Percentiles rank a stretch among this genome's conserved stretches.
These are phyloP conservation scores for Drosophila monieri DNA, from an alignment of 2,888 invertebrate genomes.

Conservation along the genomic window DNA sequence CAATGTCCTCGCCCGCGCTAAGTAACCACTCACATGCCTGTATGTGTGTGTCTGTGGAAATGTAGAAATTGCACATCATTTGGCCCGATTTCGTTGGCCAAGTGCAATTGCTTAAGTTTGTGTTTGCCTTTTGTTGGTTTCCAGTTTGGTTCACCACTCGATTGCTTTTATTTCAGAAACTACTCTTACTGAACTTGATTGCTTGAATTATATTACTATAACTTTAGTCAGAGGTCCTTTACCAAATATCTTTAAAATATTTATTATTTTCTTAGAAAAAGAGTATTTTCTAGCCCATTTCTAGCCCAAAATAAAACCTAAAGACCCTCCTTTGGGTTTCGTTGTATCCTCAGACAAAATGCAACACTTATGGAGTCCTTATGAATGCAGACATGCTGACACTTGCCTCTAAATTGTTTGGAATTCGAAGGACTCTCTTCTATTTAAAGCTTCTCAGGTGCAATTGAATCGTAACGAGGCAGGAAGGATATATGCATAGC, in stretches of 20 bases:
- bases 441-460: conserved; percentile 59
- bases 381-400: conserved; percentile 47
- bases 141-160: conserved; percentile 43
- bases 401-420: not conserved
- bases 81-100: conserved; percentile 61
- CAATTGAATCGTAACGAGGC: conserved; percentile 24
- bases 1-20: conserved; percentile 69
- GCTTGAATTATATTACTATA: no score
- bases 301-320: no score
- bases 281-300: no score
- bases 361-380: conserved; percentile 71
- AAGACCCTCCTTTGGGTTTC: conserved; percentile 33
- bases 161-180: not conserved
- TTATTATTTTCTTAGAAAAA: no score
- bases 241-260: no score
- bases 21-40: conserved; percentile 11
- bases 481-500: conserved; percentile 25
- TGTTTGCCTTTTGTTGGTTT: conserved; percentile 34
- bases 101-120: conserved; percentile 40
- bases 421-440: not conserved
- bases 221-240: no score
- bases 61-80: conserved; percentile 72
- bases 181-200: no score
- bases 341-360: conserved; percentile 57
- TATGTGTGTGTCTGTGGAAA: not conserved